Percentiles rank a stretch among this genome's conserved stretches.
phyloP scores from a whole-genome alignment of 2,888 invertebrate species.

The Coenonympha glycerion region DNA sequence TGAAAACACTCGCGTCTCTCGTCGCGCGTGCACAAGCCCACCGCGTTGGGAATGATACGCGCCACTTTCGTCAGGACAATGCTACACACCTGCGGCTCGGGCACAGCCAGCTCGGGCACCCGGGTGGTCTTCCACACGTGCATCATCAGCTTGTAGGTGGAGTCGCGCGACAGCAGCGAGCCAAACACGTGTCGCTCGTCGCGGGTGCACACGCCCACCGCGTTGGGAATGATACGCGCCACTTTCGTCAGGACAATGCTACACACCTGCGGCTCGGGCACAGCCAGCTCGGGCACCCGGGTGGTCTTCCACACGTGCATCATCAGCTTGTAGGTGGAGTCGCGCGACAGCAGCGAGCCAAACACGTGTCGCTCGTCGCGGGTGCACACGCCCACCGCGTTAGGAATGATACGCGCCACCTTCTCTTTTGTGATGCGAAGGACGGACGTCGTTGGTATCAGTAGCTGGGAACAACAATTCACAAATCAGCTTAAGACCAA shows the following conservation, averaged over 20 bases:
- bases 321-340: conserved; percentile 91
- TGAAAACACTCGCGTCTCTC: conserved; percentile 92
- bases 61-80: neutral
- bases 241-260: neutral
- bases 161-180: conserved; percentile 90
- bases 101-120: conserved; percentile 56
- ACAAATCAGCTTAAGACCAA: neutral
- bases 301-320: conserved; percentile 87
- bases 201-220: conserved; percentile 88
- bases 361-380: conserved; percentile 90
- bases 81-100: conserved; percentile 49
- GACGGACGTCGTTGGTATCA: conserved; percentile 91
- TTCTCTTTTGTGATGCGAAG: conserved; percentile 93
- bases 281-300: conserved; percentile 58
- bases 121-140: conserved; percentile 86
- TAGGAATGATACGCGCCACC: conserved; percentile 94
- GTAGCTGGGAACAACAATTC: conserved; percentile 72
- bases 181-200: conserved; percentile 93
- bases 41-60: conserved; percentile 37
- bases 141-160: conserved; percentile 90
- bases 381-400: conserved; percentile 93
- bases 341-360: conserved; percentile 91
- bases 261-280: conserved; percentile 54
- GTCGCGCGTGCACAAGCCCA: conserved; percentile 89
- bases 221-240: neutral